Base-by-base conservation (phyloP, 2,888 invertebrate species). In the Drosophila paracracens region DNA sequence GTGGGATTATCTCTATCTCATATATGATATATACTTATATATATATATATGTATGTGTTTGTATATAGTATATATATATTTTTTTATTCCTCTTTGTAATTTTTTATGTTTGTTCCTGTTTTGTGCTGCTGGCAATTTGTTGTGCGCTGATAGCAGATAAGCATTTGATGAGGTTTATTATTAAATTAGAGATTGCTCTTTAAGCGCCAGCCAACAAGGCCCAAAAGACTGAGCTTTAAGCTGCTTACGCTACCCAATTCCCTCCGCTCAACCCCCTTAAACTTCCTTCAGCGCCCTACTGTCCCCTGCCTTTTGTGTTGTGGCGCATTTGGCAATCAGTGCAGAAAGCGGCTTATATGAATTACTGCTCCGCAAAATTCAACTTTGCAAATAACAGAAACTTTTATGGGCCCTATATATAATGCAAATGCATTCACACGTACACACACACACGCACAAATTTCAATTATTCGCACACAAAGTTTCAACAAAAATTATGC, bases 81-180 rank as follows among this genome's bases (percentile, higher is more conserved):
- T 36, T 73, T 60, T 69, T 60, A 25, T 48, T 33, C 40, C 62
- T 65, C 31, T 58, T 56, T 57, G 31, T 31, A 46, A n/a, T 59
- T 66, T 67, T 69, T 65, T 66, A 63, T 75, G 64, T 58, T 60
- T 70, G 48, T 33, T 69, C 66, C 61, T 74, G 66, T 65, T 58
- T 72, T 63, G 63, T 72, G 82, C 82, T 73, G 70, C 11, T 33
- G 79, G 85, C 83, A 89, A 89, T 89, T 84, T 83, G 84, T 81
- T 81, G 82, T 66, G 79, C 75, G 84, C 80, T 89, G 85, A 88
- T 89, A 82, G 79, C 83, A 83, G 89, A 87, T 88, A 88, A 88
- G 87, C 87, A 82, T 88, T 89, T 88, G 89, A 88, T 87, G 85
- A 89, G 89, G 81, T 80, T 89, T 89, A 80, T 82, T 85, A 76